These are phyloP conservation scores for Upupa epops DNA, from an alignment of 2,113 vertebrate genomes.

Conservation along the genomic window DNA sequence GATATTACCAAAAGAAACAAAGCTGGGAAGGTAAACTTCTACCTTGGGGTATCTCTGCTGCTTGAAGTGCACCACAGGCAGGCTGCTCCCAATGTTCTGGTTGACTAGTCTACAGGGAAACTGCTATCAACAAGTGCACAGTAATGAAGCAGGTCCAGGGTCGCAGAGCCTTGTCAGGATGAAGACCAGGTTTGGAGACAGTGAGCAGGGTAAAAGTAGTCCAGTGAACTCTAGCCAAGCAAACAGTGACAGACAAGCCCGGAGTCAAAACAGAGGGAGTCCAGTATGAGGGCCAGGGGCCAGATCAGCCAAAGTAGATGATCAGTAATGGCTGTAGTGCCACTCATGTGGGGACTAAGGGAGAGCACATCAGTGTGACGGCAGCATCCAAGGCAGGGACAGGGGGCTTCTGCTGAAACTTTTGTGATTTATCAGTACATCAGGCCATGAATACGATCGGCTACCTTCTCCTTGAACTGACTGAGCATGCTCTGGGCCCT, in stretches of 20 bases:
- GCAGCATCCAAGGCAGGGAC: background rate
- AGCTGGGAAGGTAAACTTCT: background rate
- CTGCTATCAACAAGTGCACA: background rate
- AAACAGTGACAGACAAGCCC: background rate
- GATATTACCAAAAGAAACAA: background rate
- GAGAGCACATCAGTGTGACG: background rate
- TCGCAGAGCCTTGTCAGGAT: background rate
- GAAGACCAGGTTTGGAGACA: background rate
- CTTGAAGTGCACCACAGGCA: background rate
- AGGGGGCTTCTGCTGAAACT: fast-evolving
- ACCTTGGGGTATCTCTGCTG: background rate
- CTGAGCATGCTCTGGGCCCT: background rate
- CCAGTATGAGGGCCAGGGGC: background rate
- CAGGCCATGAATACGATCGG: background rate
- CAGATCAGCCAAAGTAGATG: fast-evolving
- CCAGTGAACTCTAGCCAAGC: background rate
- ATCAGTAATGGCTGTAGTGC: background rate
- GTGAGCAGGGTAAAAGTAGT: background rate
- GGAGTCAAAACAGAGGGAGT: background rate
- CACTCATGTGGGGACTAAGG: background rate
- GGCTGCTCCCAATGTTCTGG: background rate
- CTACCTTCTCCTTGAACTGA: background rate
- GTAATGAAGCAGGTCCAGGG: background rate
- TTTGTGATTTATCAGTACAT: background rate
- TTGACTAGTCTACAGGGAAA: background rate